Evolutionary conservation across 2,113 vertebrate species (phyloP).

Genomic region (Arizona elegans): DNA sequence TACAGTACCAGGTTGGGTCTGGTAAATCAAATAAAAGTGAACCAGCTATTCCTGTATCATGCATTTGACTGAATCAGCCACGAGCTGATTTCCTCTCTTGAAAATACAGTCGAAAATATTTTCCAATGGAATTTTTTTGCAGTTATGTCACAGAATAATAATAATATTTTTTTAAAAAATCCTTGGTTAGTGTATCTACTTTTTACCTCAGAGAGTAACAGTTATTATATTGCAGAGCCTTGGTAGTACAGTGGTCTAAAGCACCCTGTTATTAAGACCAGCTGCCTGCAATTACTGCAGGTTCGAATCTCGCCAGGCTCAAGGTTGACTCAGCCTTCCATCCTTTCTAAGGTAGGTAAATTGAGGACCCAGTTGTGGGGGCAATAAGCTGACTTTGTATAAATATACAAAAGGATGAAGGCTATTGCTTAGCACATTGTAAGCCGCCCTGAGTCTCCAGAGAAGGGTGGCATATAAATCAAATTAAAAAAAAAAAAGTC

Average conservation of each 20-base stretch:
- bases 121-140: neutral
- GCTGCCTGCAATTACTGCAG: too few relatives aligned
- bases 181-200: neutral
- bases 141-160: neutral
- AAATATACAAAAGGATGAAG: too few relatives aligned
- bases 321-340: too few relatives aligned
- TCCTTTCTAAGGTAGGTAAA: too few relatives aligned
- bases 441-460: too few relatives aligned
- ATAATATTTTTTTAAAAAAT: neutral
- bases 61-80: neutral
- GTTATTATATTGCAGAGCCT: neutral
- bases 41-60: neutral
- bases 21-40: neutral
- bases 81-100: neutral
- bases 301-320: too few relatives aligned
- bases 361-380: too few relatives aligned
- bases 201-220: neutral
- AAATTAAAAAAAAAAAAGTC: neutral
- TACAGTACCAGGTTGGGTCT: neutral
- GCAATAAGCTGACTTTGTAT: too few relatives aligned
- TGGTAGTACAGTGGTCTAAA: too few relatives aligned
- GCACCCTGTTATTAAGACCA: too few relatives aligned
- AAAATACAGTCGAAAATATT: neutral
- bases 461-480: too few relatives aligned
- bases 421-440: too few relatives aligned